phyloP scores from a whole-genome alignment of 1,140 invertebrate species.

The Cydia fagiglandana region DNA sequence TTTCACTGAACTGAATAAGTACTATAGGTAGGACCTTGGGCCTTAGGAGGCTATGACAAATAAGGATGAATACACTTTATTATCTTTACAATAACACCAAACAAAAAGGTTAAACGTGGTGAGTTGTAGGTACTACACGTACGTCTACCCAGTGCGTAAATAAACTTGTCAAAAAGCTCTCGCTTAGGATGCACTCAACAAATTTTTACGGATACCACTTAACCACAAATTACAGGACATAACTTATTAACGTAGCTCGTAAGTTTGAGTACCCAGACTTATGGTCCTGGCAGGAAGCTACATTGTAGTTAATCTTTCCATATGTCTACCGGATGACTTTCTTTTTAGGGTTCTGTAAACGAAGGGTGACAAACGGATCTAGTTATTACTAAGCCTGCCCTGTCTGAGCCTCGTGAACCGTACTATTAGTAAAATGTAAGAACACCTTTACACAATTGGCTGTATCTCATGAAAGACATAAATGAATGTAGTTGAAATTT shows the following conservation, averaged over 20 bases:
- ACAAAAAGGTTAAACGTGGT: no score
- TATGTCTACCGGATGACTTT: background rate
- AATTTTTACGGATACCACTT: background rate
- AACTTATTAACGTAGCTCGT: constrained; percentile 19
- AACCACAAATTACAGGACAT: constrained; percentile 10
- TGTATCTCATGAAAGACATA: no score
- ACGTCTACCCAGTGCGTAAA: background rate
- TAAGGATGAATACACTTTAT: no score
- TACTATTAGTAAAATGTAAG: no score
- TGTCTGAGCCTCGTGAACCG: background rate
- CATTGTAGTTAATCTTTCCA: constrained; percentile 18
- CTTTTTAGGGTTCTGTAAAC: background rate
- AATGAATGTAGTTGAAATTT: no score
- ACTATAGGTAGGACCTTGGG: no score
- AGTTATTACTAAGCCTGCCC: background rate
- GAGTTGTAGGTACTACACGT: no score
- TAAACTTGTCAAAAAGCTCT: background rate
- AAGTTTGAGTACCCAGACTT: constrained; percentile 14
- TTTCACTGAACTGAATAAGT: no score
- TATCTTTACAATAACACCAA: no score
- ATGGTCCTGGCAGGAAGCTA: constrained; percentile 12
- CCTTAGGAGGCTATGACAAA: no score
- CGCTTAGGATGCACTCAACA: background rate
- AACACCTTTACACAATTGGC: no score
- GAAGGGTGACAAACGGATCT: background rate